Percentiles rank a stretch among this genome's conserved stretches.
These are phyloP conservation scores for Neodon shergylaensis DNA, from an alignment of 2,113 vertebrate species.

Conservation along the genomic window DNA sequence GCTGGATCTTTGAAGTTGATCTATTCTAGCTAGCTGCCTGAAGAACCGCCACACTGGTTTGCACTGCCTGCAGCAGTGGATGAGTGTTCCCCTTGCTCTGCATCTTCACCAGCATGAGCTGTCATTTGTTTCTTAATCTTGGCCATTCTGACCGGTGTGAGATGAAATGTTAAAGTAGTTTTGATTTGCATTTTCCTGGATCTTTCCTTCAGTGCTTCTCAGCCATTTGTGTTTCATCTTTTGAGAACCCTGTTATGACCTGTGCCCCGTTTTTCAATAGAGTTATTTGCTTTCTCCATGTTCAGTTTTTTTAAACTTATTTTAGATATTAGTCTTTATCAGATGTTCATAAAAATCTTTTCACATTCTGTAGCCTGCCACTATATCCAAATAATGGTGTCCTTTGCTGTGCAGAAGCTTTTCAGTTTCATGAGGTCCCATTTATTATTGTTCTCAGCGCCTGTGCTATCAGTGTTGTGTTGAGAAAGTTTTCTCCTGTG, in stretches of 20 bases:
- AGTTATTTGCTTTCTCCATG: neutral
- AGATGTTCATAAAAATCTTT: neutral
- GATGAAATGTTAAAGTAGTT: neutral
- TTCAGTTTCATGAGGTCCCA: neutral
- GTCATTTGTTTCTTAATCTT: neutral
- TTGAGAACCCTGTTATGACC: too few species aligned
- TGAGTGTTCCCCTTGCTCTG: neutral
- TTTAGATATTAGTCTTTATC: neutral
- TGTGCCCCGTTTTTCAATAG: rapidly evolving
- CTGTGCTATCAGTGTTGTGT: neutral
- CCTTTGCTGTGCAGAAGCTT: neutral
- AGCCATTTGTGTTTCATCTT: neutral
- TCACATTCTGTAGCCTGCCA: neutral
- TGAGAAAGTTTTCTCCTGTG: neutral
- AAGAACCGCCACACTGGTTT: neutral
- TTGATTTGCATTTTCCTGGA: too few species aligned
- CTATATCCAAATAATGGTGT: neutral
- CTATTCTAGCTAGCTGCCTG: neutral
- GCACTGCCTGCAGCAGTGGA: neutral
- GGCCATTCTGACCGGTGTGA: neutral
- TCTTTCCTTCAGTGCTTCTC: neutral
- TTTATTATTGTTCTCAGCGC: neutral
- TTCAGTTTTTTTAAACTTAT: neutral
- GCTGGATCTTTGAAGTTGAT: neutral
- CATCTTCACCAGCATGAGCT: neutral